phyloP scores from a whole-genome alignment of 2,888 invertebrate species.

The Fragum sueziense region DNA sequence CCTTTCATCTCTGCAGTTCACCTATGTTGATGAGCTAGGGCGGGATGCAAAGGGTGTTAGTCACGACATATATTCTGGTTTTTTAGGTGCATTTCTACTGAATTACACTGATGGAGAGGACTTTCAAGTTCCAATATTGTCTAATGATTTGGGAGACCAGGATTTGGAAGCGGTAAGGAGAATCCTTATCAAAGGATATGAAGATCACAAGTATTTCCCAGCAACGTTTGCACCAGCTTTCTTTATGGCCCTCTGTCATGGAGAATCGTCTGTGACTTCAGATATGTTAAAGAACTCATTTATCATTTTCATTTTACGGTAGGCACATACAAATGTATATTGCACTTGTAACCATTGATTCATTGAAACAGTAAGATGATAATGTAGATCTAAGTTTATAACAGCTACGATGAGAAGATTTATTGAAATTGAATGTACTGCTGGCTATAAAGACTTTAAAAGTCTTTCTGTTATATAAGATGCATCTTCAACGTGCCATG shows the following conservation, averaged over 20 bases:
- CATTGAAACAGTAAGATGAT: too few species aligned
- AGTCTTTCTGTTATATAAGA: too few species aligned
- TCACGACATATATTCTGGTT: conserved; percentile 32
- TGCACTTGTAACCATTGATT: too few species aligned
- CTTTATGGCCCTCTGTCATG: conserved; percentile 25
- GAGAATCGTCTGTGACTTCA: conserved; percentile 36
- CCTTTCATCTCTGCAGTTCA: too few species aligned
- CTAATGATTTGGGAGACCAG: conserved; percentile 10
- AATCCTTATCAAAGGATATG: conserved; percentile 37
- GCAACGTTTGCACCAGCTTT: conserved; percentile 29
- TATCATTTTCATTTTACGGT: background rate
- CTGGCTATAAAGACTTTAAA: too few species aligned
- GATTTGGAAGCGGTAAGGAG: conserved; percentile 50
- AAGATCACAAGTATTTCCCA: conserved; percentile 36
- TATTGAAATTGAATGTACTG: too few species aligned
- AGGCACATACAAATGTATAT: too few species aligned
- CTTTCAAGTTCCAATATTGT: conserved; percentile 27
- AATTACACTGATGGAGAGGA: conserved; percentile 34
- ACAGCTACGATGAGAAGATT: too few species aligned
- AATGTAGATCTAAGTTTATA: too few species aligned
- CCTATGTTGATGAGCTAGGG: conserved; percentile 28
- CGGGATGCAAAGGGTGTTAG: conserved; percentile 36
- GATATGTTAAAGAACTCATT: conserved; percentile 30
- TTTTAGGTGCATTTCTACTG: conserved; percentile 34
- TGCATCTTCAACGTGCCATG: too few species aligned